Percentiles rank a stretch among this genome's conserved stretches.
phyloP scores from a whole-genome alignment of 2,113 vertebrate genomes.

The Vulpes ferrilata region DNA sequence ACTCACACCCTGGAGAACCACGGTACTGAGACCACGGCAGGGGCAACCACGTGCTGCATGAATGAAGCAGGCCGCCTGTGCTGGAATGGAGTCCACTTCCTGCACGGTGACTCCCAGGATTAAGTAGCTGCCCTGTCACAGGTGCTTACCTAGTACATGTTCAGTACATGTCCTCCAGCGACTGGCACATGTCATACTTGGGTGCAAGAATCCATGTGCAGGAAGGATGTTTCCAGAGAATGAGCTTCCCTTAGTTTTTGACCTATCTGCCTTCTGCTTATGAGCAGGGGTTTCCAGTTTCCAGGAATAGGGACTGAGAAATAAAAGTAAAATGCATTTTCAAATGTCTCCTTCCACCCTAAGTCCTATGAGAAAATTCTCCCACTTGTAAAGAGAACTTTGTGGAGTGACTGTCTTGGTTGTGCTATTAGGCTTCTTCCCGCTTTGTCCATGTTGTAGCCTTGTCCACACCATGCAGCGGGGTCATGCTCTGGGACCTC shows the following conservation, averaged over 20 bases:
- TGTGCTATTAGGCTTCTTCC: not conserved
- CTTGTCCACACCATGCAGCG: fast-evolving
- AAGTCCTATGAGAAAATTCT: not conserved
- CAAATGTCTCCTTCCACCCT: not conserved
- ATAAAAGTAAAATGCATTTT: not conserved
- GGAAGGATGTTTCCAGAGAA: not conserved
- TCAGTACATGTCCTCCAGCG: not conserved
- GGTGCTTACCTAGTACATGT: not conserved
- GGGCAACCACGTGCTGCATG: fast-evolving
- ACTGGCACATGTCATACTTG: not conserved
- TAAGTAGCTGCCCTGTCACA: not conserved
- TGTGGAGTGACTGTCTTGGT: fast-evolving
- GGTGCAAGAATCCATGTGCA: not conserved
- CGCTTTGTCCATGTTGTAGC: fast-evolving
- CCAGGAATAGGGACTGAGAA: too few species aligned
- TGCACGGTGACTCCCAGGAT: not conserved
- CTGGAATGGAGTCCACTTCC: fast-evolving
- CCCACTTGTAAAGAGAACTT: not conserved
- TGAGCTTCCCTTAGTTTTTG: too few species aligned
- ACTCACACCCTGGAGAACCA: not conserved
- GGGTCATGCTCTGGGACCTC: not conserved
- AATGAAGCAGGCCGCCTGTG: fast-evolving
- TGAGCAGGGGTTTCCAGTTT: not conserved
- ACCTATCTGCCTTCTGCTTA: too few species aligned
- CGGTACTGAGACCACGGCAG: not conserved